These are phyloP conservation scores for Himalopsyche kuldschensis DNA, from an alignment of 2,888 invertebrate genomes.

Conservation along the genomic window DNA sequence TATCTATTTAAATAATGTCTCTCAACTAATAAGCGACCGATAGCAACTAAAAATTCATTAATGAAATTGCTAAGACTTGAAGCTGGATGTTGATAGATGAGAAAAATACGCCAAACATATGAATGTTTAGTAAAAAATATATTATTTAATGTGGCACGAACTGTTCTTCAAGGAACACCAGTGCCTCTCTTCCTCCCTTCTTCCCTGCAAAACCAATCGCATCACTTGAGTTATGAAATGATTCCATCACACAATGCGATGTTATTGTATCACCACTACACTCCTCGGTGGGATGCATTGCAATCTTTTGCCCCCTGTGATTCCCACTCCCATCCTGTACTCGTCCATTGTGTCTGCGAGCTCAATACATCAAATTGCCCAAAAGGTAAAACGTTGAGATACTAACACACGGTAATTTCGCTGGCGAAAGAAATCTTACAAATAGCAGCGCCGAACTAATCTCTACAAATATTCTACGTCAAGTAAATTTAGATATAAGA, in stretches of 20 bases:
- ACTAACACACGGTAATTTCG: slow-evolving; percentile 28
- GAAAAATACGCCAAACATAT: too few relatives aligned
- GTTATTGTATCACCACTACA: slow-evolving; percentile 13
- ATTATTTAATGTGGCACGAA: not conserved
- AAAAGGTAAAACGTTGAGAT: slow-evolving; percentile 36
- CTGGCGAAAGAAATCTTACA: slow-evolving; percentile 7
- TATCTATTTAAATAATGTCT: too few relatives aligned
- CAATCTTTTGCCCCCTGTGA: not conserved
- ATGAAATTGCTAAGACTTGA: too few relatives aligned
- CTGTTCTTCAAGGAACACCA: not conserved
- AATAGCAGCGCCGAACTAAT: slow-evolving; percentile 12
- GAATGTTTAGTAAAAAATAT: not conserved
- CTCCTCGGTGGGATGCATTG: not conserved
- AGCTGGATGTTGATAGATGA: too few relatives aligned
- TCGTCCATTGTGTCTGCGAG: slow-evolving; percentile 29
- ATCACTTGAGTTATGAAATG: slow-evolving; percentile 39
- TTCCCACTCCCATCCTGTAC: not conserved
- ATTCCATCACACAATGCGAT: slow-evolving; percentile 37
- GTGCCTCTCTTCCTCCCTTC: not conserved
- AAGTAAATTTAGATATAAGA: too few relatives aligned
- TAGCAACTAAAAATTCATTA: too few relatives aligned
- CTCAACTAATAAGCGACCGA: too few relatives aligned
- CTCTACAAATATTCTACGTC: not conserved
- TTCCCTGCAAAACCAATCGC: slow-evolving; percentile 28
- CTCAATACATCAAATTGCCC: slow-evolving; percentile 38